Percentiles rank a stretch among this genome's conserved stretches.
Conservation (phyloP, 2,113 vertebrate species). For the Polyodon spathula region DNA sequence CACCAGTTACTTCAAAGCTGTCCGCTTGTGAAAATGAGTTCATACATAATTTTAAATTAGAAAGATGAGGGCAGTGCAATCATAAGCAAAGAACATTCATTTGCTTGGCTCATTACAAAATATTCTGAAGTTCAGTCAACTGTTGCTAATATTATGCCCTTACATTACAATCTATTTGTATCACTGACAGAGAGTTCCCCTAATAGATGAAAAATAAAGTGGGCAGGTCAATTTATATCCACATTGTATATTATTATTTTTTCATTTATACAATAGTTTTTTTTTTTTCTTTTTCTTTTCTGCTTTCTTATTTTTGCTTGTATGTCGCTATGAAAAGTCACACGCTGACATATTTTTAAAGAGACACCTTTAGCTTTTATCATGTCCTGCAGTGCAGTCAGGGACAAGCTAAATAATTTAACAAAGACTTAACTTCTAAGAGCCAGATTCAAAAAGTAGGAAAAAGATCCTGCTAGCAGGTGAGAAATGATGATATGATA, state of each 20-base stretch:
- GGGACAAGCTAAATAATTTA: constrained; percentile 61
- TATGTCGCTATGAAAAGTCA: constrained; percentile 30
- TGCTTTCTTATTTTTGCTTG: constrained; percentile 19
- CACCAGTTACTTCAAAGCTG: too few relatives aligned
- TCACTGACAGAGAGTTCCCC: not conserved
- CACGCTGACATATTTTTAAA: constrained; percentile 23
- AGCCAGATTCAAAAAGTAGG: constrained; percentile 36
- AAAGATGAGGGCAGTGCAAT: too few relatives aligned
- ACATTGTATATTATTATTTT: not conserved
- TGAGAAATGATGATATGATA: constrained; percentile 34
- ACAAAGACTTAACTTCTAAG: constrained; percentile 65
- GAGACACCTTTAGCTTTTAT: constrained; percentile 43
- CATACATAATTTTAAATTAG: too few relatives aligned
- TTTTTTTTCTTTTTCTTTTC: constrained; percentile 11
- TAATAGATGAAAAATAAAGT: not conserved
- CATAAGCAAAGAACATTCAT: too few relatives aligned
- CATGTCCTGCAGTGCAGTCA: constrained; percentile 48
- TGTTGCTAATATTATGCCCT: too few relatives aligned
- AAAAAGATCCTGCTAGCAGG: constrained; percentile 49
- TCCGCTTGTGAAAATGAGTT: too few relatives aligned
- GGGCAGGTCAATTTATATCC: not conserved
- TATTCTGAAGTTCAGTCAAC: too few relatives aligned
- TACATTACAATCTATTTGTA: too few relatives aligned
- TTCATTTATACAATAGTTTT: not conserved
- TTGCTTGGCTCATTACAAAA: too few relatives aligned